Percentiles rank a stretch among this genome's conserved stretches.
phyloP scores from a whole-genome alignment of 2,113 vertebrate species.

The Sorex fumeus region DNA sequence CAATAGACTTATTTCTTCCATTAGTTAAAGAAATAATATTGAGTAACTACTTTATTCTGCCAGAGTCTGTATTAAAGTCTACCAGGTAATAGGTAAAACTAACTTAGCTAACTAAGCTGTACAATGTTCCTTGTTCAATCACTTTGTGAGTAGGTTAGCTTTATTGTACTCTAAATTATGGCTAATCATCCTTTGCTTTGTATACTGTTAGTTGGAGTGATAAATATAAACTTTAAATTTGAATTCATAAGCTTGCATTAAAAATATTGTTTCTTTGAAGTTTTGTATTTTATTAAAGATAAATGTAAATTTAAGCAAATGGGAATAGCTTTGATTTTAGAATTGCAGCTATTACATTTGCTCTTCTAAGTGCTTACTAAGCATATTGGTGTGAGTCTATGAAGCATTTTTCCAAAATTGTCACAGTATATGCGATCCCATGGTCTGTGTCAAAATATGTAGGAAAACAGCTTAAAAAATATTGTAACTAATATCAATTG shows the following conservation, averaged over 20 bases:
- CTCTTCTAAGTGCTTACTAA: conserved; percentile 30
- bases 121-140: conserved; percentile 51
- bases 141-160: conserved; percentile 63
- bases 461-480: conserved; percentile 73
- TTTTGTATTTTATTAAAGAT: conserved; percentile 44
- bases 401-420: conserved; percentile 44
- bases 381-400: conserved; percentile 48
- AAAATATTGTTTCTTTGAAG: conserved; percentile 52
- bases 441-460: conserved; percentile 75
- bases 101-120: conserved; percentile 46
- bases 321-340: conserved; percentile 50
- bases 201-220: conserved; percentile 28
- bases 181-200: not conserved
- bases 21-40: conserved; percentile 61
- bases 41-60: conserved; percentile 56
- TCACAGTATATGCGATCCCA: conserved; percentile 61
- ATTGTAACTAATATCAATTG: conserved; percentile 61
- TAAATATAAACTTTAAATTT: conserved; percentile 63
- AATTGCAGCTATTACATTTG: not conserved
- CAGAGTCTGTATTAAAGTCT: not conserved
- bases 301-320: conserved; percentile 26
- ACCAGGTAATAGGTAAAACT: conserved; percentile 49
- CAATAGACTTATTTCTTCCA: conserved; percentile 46
- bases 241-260: conserved; percentile 59
- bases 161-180: conserved; percentile 46